phyloP scores from a whole-genome alignment of 2,888 invertebrate species.

The Amitus sp. region DNA sequence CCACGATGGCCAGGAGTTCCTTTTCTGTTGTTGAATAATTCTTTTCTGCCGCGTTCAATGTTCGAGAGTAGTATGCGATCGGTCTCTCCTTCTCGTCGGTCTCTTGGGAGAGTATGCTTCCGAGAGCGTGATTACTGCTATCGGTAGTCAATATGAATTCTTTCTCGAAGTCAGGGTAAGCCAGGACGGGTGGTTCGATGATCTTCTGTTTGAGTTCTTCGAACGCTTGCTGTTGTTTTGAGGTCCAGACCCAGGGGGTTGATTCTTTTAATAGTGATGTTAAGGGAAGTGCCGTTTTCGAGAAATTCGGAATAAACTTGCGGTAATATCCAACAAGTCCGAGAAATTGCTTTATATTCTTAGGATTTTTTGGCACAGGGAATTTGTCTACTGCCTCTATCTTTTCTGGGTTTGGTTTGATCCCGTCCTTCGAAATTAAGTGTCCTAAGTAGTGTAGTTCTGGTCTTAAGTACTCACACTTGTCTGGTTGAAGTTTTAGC shows the following conservation, averaged over 20 bases:
- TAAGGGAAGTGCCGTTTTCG: constrained; percentile 29
- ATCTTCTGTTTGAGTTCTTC: not conserved
- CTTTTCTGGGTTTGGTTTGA: constrained; percentile 43
- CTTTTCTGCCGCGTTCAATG: constrained; percentile 10
- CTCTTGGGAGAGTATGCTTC: constrained; percentile 11
- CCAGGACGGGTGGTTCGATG: constrained; percentile 11
- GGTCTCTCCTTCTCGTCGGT: constrained; percentile 13
- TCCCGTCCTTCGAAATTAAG: constrained; percentile 22
- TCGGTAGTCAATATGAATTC: constrained; percentile 17
- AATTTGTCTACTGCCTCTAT: constrained; percentile 36
- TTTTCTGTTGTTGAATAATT: constrained; percentile 20
- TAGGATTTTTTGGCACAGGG: constrained; percentile 24
- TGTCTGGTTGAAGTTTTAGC: constrained; percentile 14
- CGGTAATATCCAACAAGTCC: constrained; percentile 37
- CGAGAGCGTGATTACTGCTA: constrained; percentile 16
- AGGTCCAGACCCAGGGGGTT: too few relatives aligned
- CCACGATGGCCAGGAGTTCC: constrained; percentile 11
- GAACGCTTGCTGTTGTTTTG: constrained; percentile 12
- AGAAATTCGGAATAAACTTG: constrained; percentile 35
- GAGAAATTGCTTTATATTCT: constrained; percentile 33
- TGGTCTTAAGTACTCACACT: constrained; percentile 10
- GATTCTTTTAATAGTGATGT: constrained; percentile 20
- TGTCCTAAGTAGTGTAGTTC: constrained; percentile 1
- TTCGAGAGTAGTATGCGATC: constrained; percentile 10
- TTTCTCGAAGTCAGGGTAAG: constrained; percentile 16